Evolutionary conservation across 2,888 invertebrate genomes (phyloP), one percentile per base, ranked within the genome.

Genomic region (Archaeoteleia sp.): DNA sequence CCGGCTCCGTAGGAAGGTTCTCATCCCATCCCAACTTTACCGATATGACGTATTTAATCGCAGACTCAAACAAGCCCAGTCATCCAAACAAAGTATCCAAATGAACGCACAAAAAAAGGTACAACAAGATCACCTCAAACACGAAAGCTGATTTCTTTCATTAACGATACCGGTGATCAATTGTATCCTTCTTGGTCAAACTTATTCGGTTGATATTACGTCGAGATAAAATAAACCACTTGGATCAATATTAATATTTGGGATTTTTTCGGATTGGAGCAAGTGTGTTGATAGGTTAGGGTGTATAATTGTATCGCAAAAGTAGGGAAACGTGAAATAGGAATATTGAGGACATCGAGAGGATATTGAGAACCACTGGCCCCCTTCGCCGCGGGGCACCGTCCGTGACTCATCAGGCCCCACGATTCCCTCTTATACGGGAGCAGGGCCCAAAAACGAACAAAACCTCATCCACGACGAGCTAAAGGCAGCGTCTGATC

Each of bases 331-430:
- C n/a, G n/a, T n/a, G n/a, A n/a, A n/a, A n/a, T n/a, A n/a, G n/a
- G 1, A 42, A 10, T 45, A 34, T 48, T 34, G 7, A 57, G 55
- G 29, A 42, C 54, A 55, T 53, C 55, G 37, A 45, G 12, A 15
- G n/a, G n/a, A n/a, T 57, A 69, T 67, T 78, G 81, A 84, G 84
- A 82, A 70, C 76, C 84, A 71, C 82, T 82, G 82, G 67, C 48
- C 72, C 72, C 72, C 72, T 74, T 79, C 82, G 81, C 83, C 78
- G 79, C 80, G 80, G 83, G 84, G 82, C 81, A 83, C 77, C 82
- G 74, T 81, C 78, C 82, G 80, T 84, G 84, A 84, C 83, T 84
- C 84, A 84, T 84, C 84, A 83, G 83, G 80, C 82, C 84, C 84
- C 83, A 80, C 78, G 81, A 82, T 82, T 82, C 81, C 77, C 78